Evolutionary conservation across 2,113 vertebrate species (phyloP).

Genomic region (Onychostruthus taczanowskii): DNA sequence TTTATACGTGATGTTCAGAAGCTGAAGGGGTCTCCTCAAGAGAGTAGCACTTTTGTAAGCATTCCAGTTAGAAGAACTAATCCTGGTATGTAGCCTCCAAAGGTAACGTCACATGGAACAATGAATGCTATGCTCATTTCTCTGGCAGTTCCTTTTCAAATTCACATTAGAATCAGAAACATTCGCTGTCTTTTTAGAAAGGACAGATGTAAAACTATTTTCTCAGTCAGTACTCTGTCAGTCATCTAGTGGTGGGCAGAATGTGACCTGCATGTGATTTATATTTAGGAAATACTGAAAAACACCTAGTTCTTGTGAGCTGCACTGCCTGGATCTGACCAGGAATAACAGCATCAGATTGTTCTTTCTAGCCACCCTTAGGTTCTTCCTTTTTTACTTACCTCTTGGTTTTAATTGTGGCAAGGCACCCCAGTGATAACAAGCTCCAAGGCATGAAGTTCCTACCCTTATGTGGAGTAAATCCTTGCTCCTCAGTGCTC

Average conservation of each 20-base stretch:
- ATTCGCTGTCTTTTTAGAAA: not conserved
- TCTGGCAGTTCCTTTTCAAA: not conserved
- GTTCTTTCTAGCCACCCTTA: not conserved
- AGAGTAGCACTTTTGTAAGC: not conserved
- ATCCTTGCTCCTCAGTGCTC: not conserved
- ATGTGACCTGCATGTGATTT: not conserved
- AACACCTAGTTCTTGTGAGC: not conserved
- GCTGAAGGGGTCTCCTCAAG: not conserved
- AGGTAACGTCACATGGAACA: not conserved
- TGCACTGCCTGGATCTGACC: not conserved
- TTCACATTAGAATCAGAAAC: not conserved
- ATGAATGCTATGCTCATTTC: not conserved
- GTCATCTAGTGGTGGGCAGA: not conserved
- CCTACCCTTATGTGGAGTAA: not conserved
- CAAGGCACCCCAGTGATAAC: not conserved
- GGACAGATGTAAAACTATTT: not conserved
- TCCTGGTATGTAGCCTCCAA: not conserved
- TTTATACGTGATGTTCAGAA: not conserved
- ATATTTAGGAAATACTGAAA: slow-evolving; percentile 2
- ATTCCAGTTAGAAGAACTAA: not conserved
- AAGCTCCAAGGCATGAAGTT: not conserved
- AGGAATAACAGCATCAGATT: not conserved
- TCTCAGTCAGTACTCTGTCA: not conserved
- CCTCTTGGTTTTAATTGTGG: not conserved
- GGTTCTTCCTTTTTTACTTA: not conserved